Base-by-base conservation (phyloP, 2,113 vertebrate species). In the Tragelaphus strepsiceros region DNA sequence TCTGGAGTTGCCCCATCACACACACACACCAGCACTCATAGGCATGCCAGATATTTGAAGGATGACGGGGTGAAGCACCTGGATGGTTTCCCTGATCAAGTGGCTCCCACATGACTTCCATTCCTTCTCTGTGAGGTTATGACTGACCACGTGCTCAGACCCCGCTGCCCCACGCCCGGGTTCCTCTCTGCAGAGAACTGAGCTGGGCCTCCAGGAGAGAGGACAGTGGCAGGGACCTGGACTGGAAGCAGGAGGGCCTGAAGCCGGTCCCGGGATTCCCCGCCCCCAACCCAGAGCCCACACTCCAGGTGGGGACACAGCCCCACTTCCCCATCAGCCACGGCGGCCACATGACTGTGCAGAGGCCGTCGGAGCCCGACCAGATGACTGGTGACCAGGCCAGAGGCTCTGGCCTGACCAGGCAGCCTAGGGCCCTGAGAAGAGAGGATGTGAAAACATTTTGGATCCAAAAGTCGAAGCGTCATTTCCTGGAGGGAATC, bases 291-390 rank as follows among this genome's bases (percentile, higher is more conserved):
- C 24, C 35, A 19, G 54, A 30, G 35, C 39, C 56, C 83, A 30
- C 15, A 16, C 83, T 43, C 56, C 26, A 30, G 54, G 13, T 10
- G 26, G 58, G 84, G 77, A 49, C 43, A 51, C 43, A 8, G 43
- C 32, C 46, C 32, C 53, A 16, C 24, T 6, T 9, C 22, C 46
- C 16, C 10, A 51, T 13, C 15, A 51, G 58, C 5, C 3, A 11
- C 2, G 0, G 22, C 0, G n/a, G 16, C n/a, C 3, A 3, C 16
- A 39, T 1, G 1, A 51, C 35, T 64, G 14, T 77, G 10, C 51
- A 46, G 26, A 22, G 53, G 28, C 35, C 1, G 12, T 58, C 0
- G 0, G 24, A 61, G 54, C 80, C 6, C 14, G 80, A 14, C 4
- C 2, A 12, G 32, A 82, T 16, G 5, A 13, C 32, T 2, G 13